Conservation (phyloP, 2,113 vertebrate genomes). For the Saccopteryx leptura region DNA sequence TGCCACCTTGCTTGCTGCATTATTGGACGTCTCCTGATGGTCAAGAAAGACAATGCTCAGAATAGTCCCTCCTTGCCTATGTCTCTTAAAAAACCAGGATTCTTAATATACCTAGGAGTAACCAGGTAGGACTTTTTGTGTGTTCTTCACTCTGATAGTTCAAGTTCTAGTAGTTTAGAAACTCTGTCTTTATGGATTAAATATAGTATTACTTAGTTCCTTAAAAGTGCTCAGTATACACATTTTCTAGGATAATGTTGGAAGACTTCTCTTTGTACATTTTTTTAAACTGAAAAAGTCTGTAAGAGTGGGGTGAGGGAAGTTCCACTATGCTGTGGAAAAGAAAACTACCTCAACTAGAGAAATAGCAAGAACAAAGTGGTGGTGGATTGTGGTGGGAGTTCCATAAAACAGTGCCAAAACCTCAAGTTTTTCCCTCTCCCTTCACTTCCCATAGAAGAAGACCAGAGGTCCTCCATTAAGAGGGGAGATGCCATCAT, state of each 20-base stretch:
- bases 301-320: not conserved
- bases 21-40: not conserved
- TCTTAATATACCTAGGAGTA: not conserved
- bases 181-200: not conserved
- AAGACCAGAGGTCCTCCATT: not conserved
- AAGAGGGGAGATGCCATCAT: slow-evolving; percentile 2
- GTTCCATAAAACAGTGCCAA: not conserved
- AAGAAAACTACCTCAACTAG: not conserved
- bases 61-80: not conserved
- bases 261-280: not conserved
- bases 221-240: not conserved
- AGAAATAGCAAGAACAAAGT: not conserved
- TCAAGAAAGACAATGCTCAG: not conserved
- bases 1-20: accelerated
- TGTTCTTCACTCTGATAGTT: not conserved
- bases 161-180: not conserved
- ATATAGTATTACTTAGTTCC: not conserved
- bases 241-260: not conserved
- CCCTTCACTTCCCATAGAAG: not conserved
- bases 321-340: not conserved
- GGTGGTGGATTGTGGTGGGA: not conserved
- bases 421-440: not conserved
- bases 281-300: not conserved
- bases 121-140: not conserved
- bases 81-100: not conserved